Evolutionary conservation across 2,113 vertebrate species (phyloP), one percentile per base, ranked within the genome.

Genomic region (Equus quagga): DNA sequence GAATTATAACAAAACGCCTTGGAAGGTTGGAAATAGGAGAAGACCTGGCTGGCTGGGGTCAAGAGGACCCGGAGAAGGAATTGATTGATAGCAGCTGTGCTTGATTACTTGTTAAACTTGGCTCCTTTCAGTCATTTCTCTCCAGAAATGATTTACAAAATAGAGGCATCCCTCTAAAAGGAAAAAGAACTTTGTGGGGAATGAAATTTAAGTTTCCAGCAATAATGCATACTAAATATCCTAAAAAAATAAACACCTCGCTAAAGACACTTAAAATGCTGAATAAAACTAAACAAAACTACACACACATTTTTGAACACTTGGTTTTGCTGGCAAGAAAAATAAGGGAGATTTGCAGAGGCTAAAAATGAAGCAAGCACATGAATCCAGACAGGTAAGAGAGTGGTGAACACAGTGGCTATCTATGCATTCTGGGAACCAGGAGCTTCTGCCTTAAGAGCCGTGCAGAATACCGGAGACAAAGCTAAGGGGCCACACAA

Each of bases 271-370:
- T 89, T 75, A n/a, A 85, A 54, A 56, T 8, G 1, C 67, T 69
- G 56, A 90, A 56, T 79, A 81, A 80, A 93, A 69, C 19, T 31
- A 69, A 49, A 49, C 28, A 54, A 51, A 79, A 21, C 2, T 33
- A 26, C 54, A 33, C 13, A 41, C n/a, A 56, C 6, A 6, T n/a
- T 76, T 81, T 33, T 67, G 84, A 94, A 72, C 69, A 73, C 46
- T 82, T 80, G 51, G 23, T 44, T 92, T 97, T 92, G 31, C 73
- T 51, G 33, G 41, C 26, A 86, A 64, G 67, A 83, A 92, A 87
- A 78, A 36, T 62, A 36, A 91, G 44, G 18, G 56, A 72, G 28
- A 62, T 67, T 84, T 76, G 15, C 41, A n/a, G 36, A 31, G 41
- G 62, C 8, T 84, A 14, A 83, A 93, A 92, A 76, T 23, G 36